Base-by-base conservation (phyloP, 37 sponge, comb jelly and placozoan species). In the Beroe forskalii region DNA sequence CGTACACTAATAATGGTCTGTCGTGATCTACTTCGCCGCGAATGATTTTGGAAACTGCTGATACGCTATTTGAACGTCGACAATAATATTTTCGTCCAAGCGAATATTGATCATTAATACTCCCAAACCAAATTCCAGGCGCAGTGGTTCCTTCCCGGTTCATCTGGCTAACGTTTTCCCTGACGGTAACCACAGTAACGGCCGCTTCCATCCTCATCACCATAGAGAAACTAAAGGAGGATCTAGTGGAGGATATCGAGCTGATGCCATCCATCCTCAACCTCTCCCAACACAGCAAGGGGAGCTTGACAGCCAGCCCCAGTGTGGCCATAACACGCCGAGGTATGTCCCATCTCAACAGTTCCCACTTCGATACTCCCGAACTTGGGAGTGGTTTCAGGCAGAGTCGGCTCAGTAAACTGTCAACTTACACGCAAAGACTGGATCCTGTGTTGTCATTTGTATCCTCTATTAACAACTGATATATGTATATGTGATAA, bases 371-470 rank as follows among this genome's bases (percentile, higher is more conserved):
- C 37, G 72, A 69, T 17, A 69, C 72, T 32, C 72, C 72, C 33
- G 72, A 69, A 1, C 17, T 4, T 2, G 38, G 38, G 20, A 19
- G 6, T n/a, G 72, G 72, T 8, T 9, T 2, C 4, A 69, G 72
- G 1, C 4, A 32, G 36, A 69, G 72, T 35, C 27, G 72, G 32
- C 39, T 69, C 38, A 69, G 72, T 32, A 69, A 69, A 69, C 38
- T 69, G 1, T 32, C 33, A 33, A 69, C 72, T 32, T 69, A 69
- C 72, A 69, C 38, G 28, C 72, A 69, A 17, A 32, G 38, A 32
- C 38, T 69, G 2, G 72, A 69, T 69, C 72, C 72, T 14, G 32
- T 32, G 28, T 32, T 69, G 38, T 69, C 72, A 36, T 69, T 69
- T 69, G 72, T 69, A 14, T 69, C 72, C 14, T 69, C 72, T 33